Percentiles rank a stretch among this genome's conserved stretches.
Evolutionary conservation across 1,140 invertebrate genomes (phyloP).

Genomic region (Formica exsecta): DNA sequence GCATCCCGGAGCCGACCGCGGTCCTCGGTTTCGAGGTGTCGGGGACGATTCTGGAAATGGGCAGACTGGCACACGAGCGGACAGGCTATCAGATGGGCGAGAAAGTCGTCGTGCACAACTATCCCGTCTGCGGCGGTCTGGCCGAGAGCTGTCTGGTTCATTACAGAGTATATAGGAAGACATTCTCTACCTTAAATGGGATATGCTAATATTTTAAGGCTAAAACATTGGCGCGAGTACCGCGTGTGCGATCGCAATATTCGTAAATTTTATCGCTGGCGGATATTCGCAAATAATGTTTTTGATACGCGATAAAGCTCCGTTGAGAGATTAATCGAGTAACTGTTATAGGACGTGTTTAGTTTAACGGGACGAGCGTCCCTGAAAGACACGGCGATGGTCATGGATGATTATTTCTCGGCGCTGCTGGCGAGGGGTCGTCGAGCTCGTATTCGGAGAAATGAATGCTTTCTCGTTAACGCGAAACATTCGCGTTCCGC

Average conservation of each 20-base stretch:
- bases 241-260: neutral
- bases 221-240: neutral
- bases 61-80: conserved; percentile 52
- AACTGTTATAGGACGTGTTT: conserved; percentile 57
- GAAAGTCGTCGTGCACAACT: conserved; percentile 61
- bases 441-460: conserved; percentile 27
- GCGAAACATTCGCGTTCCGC: conserved; percentile 32
- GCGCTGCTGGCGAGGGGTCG: conserved; percentile 47
- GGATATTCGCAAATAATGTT: neutral
- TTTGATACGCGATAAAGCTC: neutral
- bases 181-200: neutral
- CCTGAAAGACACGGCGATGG: conserved; percentile 18
- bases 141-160: conserved; percentile 60
- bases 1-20: neutral
- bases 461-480: conserved; percentile 59
- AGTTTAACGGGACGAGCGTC: conserved; percentile 29
- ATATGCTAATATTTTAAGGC: neutral
- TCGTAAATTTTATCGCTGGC: neutral
- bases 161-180: conserved; percentile 38
- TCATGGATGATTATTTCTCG: conserved; percentile 65
- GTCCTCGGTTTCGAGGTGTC: conserved; percentile 58
- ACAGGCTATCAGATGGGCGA: conserved; percentile 49
- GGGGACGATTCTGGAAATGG: conserved; percentile 64
- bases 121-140: conserved; percentile 52
- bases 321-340: conserved; percentile 23